Conservation (phyloP, 2,113 vertebrate genomes). For the Trachemys scripta region DNA sequence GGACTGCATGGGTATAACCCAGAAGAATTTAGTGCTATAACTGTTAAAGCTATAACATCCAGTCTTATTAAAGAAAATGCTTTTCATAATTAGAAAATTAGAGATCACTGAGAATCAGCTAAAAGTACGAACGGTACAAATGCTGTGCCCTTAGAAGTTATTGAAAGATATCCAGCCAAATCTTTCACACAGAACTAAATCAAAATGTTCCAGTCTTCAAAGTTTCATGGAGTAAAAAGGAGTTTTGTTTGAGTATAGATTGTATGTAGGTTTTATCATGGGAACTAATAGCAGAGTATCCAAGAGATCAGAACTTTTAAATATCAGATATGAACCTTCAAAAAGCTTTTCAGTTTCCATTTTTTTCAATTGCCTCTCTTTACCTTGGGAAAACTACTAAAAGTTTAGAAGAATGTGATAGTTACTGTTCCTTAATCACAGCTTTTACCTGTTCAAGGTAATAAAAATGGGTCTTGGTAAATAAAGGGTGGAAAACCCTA, state of each 20-base stretch:
- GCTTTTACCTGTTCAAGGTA: slow-evolving; percentile 43
- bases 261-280: neutral
- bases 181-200: neutral
- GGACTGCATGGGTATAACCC: rapidly evolving
- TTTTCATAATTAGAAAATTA: neutral
- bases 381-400: slow-evolving; percentile 18
- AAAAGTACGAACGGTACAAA: neutral
- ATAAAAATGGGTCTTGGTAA: slow-evolving; percentile 39
- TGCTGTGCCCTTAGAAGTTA: neutral
- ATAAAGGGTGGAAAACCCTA: neutral
- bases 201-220: neutral
- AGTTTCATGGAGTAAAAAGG: neutral
- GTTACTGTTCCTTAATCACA: slow-evolving; percentile 38
- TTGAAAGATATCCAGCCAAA: neutral
- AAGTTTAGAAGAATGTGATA: slow-evolving; percentile 44
- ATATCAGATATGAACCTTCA: slow-evolving; percentile 14
- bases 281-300: neutral
- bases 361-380: slow-evolving; percentile 24
- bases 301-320: neutral
- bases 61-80: neutral
- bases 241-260: neutral
- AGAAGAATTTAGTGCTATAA: neutral
- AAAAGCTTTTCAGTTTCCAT: neutral
- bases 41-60: neutral
- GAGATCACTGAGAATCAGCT: neutral